phyloP scores from a whole-genome alignment of 2,888 invertebrate genomes.

The Sphaeridia pumilis region DNA sequence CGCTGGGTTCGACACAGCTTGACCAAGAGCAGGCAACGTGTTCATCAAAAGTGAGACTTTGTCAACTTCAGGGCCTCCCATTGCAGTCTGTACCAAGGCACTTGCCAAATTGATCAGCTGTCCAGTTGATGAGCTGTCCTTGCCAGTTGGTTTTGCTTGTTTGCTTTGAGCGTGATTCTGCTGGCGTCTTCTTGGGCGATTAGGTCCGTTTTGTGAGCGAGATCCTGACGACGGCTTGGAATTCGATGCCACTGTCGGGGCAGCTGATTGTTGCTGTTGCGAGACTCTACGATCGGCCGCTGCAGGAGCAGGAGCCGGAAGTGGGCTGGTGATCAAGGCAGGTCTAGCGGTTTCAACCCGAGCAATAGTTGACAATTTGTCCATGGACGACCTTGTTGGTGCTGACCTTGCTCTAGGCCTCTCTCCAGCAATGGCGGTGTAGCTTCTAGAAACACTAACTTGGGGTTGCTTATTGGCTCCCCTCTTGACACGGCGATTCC shows the following conservation, averaged over 20 bases:
- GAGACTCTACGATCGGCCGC: constrained; percentile 1
- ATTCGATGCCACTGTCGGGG: background rate
- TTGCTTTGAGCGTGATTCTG: background rate
- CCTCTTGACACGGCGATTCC: constrained; percentile 23
- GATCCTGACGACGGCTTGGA: background rate
- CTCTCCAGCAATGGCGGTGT: constrained; percentile 6
- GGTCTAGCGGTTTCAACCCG: constrained; percentile 11
- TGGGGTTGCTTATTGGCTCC: constrained; percentile 6
- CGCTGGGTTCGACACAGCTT: constrained; percentile 33
- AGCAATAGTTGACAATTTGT: constrained; percentile 11
- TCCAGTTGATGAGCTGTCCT: constrained; percentile 9
- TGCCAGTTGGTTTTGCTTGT: background rate
- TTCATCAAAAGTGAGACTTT: constrained; percentile 30
- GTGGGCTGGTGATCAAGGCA: background rate
- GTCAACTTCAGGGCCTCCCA: constrained; percentile 27
- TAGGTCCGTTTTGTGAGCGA: no score
- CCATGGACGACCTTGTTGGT: background rate
- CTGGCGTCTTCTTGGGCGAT: background rate
- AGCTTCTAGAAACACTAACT: constrained; percentile 28
- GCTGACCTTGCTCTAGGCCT: constrained; percentile 14
- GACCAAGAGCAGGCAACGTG: constrained; percentile 29
- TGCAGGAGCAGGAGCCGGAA: constrained; percentile 9
- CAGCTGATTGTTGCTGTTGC: background rate
- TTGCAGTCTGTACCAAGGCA: constrained; percentile 28
- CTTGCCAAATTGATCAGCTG: constrained; percentile 29